Evolutionary conservation across 2,888 invertebrate species (phyloP), one percentile per base, ranked within the genome.

Genomic region (Dorcus parallelipipedus): DNA sequence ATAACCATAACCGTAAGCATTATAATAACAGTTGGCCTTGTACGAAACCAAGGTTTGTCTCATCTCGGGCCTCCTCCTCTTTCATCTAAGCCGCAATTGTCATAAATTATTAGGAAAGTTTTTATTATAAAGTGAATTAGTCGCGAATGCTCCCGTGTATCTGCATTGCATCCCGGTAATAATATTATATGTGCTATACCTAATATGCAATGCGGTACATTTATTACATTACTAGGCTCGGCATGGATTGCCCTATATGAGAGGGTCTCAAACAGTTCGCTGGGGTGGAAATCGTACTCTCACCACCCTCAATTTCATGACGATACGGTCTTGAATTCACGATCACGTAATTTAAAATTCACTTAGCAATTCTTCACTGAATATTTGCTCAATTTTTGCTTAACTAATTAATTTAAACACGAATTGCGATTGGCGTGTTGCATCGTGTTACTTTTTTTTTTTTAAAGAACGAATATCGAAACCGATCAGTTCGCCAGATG

Each of bases 1-100:
- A 73, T 73, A 72, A 72, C 72, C 72, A 76, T 76, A 75, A 75
- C 72, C 73, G 69, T 74, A 69, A 73, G 71, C 69, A 69, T 70
- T 67, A 70, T 68, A 72, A 74, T 72, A 73, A 70, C 67, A 67
- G 69, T 69, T 69, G 70, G 68, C 72, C 72, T 73, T 71, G 71
- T 61, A 61, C 56, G 54, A 54, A 57, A 61, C 53, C 59, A 62
- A 60, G 60, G 58, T 54, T 54, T 47, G 14, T 45, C 47, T 49
- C 48, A 26, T 40, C 33, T 33, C 33, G 5, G 9, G 26, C 50
- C 38, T 42, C 47, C 41, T 48, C 42, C 23, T 52, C 57, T 57
- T 52, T 9, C 33, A 40, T 38, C 10, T 56, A 38, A 50, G 17
- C 33, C 56, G 33, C 38, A 39, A 42, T 48, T 56, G 7, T 45